A percentile compares a stretch with the other conserved stretches of the same genome.
phyloP scores from a whole-genome alignment of 35 echinoderm and acorn worm species.

The Eucidaris tribuloides region DNA sequence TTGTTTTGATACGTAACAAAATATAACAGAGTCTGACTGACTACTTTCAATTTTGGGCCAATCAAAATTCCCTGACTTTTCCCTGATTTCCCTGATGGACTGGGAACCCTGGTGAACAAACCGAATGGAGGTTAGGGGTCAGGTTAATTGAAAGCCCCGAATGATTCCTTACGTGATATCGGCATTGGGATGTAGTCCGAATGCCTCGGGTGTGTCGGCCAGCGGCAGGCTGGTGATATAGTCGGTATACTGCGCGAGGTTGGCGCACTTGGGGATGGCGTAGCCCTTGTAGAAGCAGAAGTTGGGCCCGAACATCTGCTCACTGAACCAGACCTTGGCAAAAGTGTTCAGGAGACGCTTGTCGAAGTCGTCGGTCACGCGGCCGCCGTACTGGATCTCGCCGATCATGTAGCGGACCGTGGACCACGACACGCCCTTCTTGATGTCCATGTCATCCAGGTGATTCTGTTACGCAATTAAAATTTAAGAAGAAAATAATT shows the following conservation, averaged over 20 bases:
- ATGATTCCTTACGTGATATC: slow-evolving; percentile 91
- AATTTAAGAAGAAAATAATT: too few relatives aligned
- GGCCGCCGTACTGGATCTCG: slow-evolving; percentile 93
- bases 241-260: slow-evolving; percentile 73
- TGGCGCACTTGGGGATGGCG: slow-evolving; percentile 83
- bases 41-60: too few relatives aligned
- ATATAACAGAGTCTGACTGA: too few relatives aligned
- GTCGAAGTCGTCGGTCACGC: slow-evolving; percentile 96
- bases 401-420: slow-evolving; percentile 99
- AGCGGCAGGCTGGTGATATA: slow-evolving; percentile 80
- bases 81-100: too few relatives aligned
- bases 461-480: slow-evolving; percentile 88
- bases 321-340: slow-evolving; percentile 99
- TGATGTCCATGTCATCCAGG: slow-evolving; percentile 96
- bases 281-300: slow-evolving; percentile 99
- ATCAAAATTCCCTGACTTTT: too few relatives aligned
- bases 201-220: slow-evolving; percentile 89
- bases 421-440: slow-evolving; percentile 97
- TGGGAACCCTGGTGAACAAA: too few relatives aligned
- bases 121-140: too few relatives aligned
- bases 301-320: slow-evolving; percentile 91
- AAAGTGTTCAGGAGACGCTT: slow-evolving; percentile 92
- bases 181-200: slow-evolving; percentile 97
- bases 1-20: too few relatives aligned
- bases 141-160: too few relatives aligned